Evolutionary conservation across 2,113 vertebrate genomes (phyloP), one percentile per base, ranked within the genome.

Genomic region (Heliornis fulica): DNA sequence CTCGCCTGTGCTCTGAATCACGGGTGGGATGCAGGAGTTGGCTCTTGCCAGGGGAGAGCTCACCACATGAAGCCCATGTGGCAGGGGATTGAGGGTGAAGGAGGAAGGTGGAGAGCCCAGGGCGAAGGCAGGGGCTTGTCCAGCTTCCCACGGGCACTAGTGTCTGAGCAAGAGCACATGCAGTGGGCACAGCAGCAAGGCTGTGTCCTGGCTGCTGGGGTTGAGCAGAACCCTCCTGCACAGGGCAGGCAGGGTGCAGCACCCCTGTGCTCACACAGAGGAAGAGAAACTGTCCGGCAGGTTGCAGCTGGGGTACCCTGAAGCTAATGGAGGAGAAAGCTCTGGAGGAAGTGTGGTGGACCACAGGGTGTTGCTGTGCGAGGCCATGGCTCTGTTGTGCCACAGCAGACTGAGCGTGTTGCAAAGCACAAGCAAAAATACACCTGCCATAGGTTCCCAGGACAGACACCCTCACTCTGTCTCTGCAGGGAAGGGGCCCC

Each of bases 341-440:
- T 41, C 7, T 66, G 81, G 21, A 28, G 84, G 64, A 84, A 36
- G 38, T 0, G 7, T 13, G 72, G 31, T 7, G 80, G 63, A 5
- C 17, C 48, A 2, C 0, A 61, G 56, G 17, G 12, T 3, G 10
- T 8, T 69, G 23, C 77, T 63, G 45, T 1, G 28, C 0, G 1
- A 48, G 43, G 40, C 36, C 2, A 0, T 14, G 17, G 13, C 34
- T 70, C 29, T 7, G 43, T 7, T 17, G 28, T 10, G 53, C 53
- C 20, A 29, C 89, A 66, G 70, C 29, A 53, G 41, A 20, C 1
- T 1, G 0, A 25, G 34, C 2, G 18, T 18, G 1, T 0, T 11
- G 41, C 65, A 71, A 31, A 61, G 4, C 2, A 1, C 45, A 6
- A 16, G 61, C 1, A 1, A 7, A 22, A 13, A 57, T 69, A 60